Conservation (phyloP, 2,888 invertebrate species). For the Lamellibrachia columna region DNA sequence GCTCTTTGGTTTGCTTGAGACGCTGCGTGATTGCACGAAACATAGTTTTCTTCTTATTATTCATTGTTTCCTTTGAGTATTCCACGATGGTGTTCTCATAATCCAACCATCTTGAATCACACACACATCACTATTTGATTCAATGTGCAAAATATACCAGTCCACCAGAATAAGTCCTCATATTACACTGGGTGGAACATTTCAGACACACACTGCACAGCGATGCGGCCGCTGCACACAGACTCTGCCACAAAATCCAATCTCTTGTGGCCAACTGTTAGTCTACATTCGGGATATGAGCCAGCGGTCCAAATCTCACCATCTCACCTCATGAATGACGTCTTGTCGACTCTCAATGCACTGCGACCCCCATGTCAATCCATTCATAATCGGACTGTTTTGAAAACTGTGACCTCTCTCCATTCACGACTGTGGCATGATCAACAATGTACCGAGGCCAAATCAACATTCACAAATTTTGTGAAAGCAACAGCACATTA, state of each 20-base stretch:
- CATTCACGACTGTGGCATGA: background rate
- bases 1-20: background rate
- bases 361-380: background rate
- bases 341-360: conserved; percentile 1
- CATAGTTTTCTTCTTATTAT: background rate
- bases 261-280: background rate
- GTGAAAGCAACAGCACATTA: background rate
- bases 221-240: background rate
- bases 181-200: background rate
- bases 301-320: background rate
- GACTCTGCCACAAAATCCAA: background rate
- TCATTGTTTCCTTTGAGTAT: background rate
- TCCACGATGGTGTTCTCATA: background rate
- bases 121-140: background rate
- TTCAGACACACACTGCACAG: background rate
- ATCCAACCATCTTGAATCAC: background rate
- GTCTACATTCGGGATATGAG: background rate
- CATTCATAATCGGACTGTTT: background rate
- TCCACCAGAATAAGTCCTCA: background rate
- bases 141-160: background rate
- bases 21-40: background rate
- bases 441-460: background rate
- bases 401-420: background rate
- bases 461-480: background rate
- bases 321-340: conserved; percentile 6